phyloP scores from a whole-genome alignment of 2,113 vertebrate species.

The Vanacampus margaritifer region DNA sequence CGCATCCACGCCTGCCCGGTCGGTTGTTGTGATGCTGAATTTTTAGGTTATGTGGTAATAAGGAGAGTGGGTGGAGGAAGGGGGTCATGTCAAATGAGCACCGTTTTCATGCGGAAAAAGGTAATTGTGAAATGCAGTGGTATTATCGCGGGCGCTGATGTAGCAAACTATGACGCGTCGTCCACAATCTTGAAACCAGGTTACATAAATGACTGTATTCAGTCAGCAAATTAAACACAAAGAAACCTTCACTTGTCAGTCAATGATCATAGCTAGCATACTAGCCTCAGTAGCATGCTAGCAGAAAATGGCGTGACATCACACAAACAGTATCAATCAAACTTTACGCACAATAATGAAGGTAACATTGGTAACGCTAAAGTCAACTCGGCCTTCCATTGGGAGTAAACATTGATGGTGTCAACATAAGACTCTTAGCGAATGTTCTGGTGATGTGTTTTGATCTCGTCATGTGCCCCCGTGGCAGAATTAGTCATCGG shows the following conservation, averaged over 20 bases:
- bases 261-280: no score
- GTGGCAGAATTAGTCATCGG: conserved; percentile 27
- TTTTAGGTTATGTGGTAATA: not conserved
- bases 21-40: not conserved
- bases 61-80: no score
- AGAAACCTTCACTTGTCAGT: no score
- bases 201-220: no score
- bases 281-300: no score
- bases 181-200: no score
- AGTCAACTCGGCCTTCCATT: conserved; percentile 18
- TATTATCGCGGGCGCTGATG: conserved; percentile 27
- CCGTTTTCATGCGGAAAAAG: not conserved
- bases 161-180: conserved; percentile 28
- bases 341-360: no score
- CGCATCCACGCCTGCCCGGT: not conserved
- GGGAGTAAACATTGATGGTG: conserved; percentile 36
- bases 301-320: no score
- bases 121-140: conserved; percentile 10
- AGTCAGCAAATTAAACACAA: no score
- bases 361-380: no score
- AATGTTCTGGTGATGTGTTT: conserved; percentile 18
- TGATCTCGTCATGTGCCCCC: conserved; percentile 25
- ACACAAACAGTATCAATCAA: no score
- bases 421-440: not conserved
- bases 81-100: not conserved